Conservation (phyloP, 2,888 invertebrate genomes). For the Uropetala carovei region DNA sequence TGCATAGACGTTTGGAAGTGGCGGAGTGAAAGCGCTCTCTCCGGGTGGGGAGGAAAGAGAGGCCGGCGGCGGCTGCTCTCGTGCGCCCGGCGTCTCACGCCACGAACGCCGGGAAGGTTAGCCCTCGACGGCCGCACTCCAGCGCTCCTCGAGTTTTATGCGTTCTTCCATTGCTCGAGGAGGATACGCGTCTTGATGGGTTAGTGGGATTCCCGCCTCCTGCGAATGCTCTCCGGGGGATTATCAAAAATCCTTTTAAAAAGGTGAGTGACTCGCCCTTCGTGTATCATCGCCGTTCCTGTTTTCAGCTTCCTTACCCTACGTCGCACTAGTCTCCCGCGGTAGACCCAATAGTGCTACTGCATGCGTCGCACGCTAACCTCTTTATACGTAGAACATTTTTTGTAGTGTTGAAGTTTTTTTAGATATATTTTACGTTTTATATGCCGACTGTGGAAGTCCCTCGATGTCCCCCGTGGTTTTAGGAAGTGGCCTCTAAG, state of each 20-base stretch:
- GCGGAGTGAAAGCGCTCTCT: slow-evolving; percentile 56
- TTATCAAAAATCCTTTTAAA: background rate
- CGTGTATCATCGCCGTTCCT: background rate
- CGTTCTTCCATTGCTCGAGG: no score
- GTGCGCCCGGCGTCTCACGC: slow-evolving; percentile 25
- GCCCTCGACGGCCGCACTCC: background rate
- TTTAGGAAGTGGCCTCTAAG: background rate
- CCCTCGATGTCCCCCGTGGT: background rate
- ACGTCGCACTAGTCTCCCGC: no score
- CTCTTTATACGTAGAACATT: no score
- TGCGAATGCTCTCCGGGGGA: background rate
- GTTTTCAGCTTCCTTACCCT: background rate
- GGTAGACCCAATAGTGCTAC: no score
- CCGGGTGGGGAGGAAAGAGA: slow-evolving; percentile 8
- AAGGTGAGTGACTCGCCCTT: background rate
- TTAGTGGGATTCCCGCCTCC: background rate
- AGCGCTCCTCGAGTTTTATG: slow-evolving; percentile 26
- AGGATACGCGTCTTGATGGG: background rate
- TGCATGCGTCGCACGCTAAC: no score
- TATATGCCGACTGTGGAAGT: no score
- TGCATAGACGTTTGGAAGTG: slow-evolving; percentile 17
- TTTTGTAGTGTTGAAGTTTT: no score
- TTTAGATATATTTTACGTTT: no score
- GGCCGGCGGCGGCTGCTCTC: background rate
- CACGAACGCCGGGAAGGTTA: slow-evolving; percentile 27